Evolutionary conservation across 2,888 invertebrate genomes (phyloP).

Genomic region (Drosophila flavopinicola): DNA sequence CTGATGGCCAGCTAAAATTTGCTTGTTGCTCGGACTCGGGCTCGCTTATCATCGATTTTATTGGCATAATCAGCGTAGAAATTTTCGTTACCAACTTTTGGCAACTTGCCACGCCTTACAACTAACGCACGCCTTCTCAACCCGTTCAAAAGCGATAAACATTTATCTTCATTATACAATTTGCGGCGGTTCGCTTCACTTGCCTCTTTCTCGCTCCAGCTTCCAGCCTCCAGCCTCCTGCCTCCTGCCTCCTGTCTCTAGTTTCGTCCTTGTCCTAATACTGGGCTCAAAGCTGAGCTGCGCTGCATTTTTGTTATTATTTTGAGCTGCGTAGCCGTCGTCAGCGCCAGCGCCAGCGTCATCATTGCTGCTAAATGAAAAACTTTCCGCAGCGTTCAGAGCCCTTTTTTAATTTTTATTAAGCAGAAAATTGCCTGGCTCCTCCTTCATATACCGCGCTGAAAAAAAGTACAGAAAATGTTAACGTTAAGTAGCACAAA

Average conservation of each 20-base stretch:
- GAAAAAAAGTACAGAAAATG: constrained; percentile 33
- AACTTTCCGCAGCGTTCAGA: constrained; percentile 61
- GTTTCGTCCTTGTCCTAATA: not conserved
- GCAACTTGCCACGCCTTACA: constrained; percentile 65
- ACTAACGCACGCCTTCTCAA: constrained; percentile 25
- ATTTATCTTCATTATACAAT: constrained; percentile 77
- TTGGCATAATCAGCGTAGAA: constrained; percentile 76
- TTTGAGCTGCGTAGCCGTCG: constrained; percentile 25
- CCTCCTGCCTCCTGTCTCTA: not conserved
- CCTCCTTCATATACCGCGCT: constrained; percentile 14
- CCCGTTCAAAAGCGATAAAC: constrained; percentile 64
- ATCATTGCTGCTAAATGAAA: constrained; percentile 70
- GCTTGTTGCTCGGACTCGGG: constrained; percentile 57
- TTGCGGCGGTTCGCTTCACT: constrained; percentile 54
- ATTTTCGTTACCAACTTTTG: constrained; percentile 70
- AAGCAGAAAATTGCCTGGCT: constrained; percentile 72
- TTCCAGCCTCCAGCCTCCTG: not conserved
- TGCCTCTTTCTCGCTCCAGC: constrained; percentile 1
- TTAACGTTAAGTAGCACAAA: constrained; percentile 54
- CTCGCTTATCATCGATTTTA: constrained; percentile 75
- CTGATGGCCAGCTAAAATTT: constrained; percentile 23
- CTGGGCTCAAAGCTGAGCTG: not conserved
- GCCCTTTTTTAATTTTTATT: constrained; percentile 78
- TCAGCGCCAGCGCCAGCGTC: constrained; percentile 13
- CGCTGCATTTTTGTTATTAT: constrained; percentile 44